A percentile compares a stretch with the other conserved stretches of the same genome.
Conservation (phyloP, 2,113 vertebrate species). For the Mionectes macconnelli region DNA sequence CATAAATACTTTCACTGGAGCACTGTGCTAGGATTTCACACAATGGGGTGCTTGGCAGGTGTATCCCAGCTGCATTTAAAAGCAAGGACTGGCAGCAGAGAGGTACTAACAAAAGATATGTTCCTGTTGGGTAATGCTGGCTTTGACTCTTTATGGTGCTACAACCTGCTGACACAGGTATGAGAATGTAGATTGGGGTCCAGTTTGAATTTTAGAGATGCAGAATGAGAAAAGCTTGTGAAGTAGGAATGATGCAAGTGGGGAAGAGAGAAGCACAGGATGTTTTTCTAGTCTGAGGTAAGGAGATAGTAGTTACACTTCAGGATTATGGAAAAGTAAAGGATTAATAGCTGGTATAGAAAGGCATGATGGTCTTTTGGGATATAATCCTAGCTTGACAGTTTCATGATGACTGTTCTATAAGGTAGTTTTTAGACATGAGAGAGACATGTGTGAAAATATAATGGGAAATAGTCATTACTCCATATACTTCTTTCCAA, state of each 20-base stretch:
- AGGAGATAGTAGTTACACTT: background rate
- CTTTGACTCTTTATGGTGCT: background rate
- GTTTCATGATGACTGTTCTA: background rate
- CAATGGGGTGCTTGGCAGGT: background rate
- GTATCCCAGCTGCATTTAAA: background rate
- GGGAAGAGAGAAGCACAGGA: background rate
- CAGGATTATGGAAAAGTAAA: background rate
- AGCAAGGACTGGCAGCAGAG: background rate
- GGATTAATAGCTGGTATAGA: background rate
- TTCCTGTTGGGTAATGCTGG: background rate
- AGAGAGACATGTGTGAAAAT: background rate
- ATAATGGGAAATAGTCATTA: background rate
- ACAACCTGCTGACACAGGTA: background rate
- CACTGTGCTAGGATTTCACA: background rate
- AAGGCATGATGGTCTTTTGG: background rate
- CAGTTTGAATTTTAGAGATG: background rate
- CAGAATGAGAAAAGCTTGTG: background rate
- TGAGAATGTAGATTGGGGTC: too few species aligned
- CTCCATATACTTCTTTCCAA: background rate
- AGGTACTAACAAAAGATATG: background rate
- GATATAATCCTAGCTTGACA: background rate
- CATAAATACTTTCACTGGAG: background rate
- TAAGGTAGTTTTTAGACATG: background rate
- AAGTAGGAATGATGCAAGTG: background rate
- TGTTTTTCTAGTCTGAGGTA: background rate